phyloP scores from a whole-genome alignment of 2,797 vertebrate genomes.

The Okamejei kenojei region DNA sequence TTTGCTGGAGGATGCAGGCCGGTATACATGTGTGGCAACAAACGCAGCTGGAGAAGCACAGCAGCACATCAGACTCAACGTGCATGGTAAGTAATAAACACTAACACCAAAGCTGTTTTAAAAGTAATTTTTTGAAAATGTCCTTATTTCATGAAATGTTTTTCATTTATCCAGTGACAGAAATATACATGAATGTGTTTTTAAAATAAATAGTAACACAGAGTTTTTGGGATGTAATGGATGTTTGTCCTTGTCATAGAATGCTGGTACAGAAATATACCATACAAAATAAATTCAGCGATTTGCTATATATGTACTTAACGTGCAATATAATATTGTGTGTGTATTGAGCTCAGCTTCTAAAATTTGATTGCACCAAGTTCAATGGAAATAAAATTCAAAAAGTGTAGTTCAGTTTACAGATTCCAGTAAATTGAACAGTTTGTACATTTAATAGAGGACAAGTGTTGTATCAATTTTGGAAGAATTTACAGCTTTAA shows the following conservation, averaged over 20 bases:
- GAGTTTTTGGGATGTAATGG: not conserved
- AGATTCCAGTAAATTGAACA: no score
- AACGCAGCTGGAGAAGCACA: conserved; percentile 89
- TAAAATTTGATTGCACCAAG: no score
- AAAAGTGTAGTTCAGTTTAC: no score
- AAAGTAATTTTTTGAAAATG: not conserved
- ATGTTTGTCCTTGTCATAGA: not conserved
- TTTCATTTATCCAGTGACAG: not conserved
- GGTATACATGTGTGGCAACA: conserved; percentile 87
- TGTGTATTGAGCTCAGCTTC: no score
- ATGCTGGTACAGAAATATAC: not conserved
- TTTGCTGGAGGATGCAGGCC: conserved; percentile 74
- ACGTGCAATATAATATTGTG: no score
- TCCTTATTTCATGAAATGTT: not conserved
- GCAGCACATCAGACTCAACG: conserved; percentile 69
- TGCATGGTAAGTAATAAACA: conserved; percentile 72
- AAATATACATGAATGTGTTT: no score
- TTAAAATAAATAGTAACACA: no score
- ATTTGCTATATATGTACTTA: no score
- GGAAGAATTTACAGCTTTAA: no score
- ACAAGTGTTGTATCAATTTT: no score
- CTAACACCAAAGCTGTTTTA: not conserved
- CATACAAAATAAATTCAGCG: not conserved
- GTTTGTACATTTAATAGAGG: no score
- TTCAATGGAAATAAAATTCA: no score